Conservation (phyloP, 2,113 vertebrate species). For the Dinomys branickii region DNA sequence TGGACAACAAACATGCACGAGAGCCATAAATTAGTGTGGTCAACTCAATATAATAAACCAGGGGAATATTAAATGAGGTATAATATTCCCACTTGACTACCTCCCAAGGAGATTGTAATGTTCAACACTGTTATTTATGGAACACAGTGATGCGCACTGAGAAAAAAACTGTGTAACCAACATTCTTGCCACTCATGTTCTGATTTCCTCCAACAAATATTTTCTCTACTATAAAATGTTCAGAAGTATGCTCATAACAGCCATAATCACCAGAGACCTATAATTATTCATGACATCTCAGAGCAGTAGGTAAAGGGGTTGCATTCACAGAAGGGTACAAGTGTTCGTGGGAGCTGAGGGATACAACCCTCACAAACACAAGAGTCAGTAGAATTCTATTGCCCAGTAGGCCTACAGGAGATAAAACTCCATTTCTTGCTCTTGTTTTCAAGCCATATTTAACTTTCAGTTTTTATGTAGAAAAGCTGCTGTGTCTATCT, state of each 20-base stretch:
- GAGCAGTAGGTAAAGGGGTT: neutral
- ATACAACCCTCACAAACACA: neutral
- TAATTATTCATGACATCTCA: constrained; percentile 17
- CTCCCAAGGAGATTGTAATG: constrained; percentile 44
- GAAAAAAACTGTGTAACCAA: constrained; percentile 64
- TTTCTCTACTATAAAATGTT: constrained; percentile 73
- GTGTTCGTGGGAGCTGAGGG: neutral
- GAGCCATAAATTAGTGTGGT: neutral
- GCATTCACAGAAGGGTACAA: neutral
- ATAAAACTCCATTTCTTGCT: neutral
- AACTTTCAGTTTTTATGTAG: neutral
- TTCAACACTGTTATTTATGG: constrained; percentile 69
- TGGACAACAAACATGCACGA: neutral
- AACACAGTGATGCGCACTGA: constrained; percentile 42
- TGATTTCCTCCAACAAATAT: constrained; percentile 66
- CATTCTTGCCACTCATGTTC: constrained; percentile 66
- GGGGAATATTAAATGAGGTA: neutral
- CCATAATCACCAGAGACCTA: constrained; percentile 43
- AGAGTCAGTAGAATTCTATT: neutral
- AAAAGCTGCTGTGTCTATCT: neutral
- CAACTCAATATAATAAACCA: neutral
- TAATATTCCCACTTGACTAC: constrained; percentile 52
- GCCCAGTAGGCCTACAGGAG: neutral
- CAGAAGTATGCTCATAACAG: constrained; percentile 57
- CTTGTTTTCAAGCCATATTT: neutral